Evolutionary conservation across 2,113 vertebrate genomes (phyloP).

Genomic region (Dicerorhinus sumatrensis): DNA sequence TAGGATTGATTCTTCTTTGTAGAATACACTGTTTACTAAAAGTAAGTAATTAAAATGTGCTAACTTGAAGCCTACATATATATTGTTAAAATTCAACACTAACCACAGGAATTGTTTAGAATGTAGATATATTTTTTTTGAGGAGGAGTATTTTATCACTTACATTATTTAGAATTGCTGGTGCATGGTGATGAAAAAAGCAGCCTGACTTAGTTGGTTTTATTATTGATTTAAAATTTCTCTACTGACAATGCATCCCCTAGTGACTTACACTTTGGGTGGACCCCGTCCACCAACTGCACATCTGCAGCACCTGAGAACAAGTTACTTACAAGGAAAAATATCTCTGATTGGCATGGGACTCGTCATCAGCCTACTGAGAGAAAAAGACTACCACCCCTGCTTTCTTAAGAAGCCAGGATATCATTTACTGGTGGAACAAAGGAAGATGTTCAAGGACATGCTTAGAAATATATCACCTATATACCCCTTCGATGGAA

Average conservation of each 20-base stretch:
- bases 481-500: neutral
- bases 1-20: neutral
- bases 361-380: neutral
- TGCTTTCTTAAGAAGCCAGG: neutral
- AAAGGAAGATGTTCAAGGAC: neutral
- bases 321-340: neutral
- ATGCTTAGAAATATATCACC: neutral
- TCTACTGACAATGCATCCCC: neutral
- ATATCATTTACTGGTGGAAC: neutral
- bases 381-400: neutral
- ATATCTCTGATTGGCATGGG: neutral
- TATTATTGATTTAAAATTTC: neutral
- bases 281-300: no score
- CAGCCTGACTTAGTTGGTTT: neutral
- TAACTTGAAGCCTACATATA: neutral
- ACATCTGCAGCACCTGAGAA: neutral
- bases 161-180: neutral
- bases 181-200: neutral
- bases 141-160: neutral
- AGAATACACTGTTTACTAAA: neutral
- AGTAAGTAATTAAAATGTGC: neutral
- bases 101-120: neutral
- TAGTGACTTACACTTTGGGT: neutral
- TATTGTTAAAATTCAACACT: neutral
- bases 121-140: neutral